Percentiles rank a stretch among this genome's conserved stretches.
phyloP scores from a whole-genome alignment of 1,140 invertebrate genomes.

The Drosophila prosaltans region DNA sequence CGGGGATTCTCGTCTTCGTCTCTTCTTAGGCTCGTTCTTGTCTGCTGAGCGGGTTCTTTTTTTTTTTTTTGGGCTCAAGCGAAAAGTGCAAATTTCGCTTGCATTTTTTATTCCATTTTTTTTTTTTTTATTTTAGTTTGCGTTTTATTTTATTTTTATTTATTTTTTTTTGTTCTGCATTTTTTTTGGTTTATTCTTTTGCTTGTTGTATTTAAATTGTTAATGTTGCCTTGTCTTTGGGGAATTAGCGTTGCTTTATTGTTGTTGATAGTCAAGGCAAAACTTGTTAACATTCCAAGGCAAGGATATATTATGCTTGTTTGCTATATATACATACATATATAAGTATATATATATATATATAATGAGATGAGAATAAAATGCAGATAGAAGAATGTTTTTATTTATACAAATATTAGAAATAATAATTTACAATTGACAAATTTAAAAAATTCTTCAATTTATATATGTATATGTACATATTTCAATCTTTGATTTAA shows the following conservation, averaged over 20 bases:
- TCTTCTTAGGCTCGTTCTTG: conserved; percentile 15
- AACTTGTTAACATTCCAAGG: conserved; percentile 76
- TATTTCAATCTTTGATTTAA: too few species aligned
- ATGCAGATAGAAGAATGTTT: not conserved
- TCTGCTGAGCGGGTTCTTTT: conserved; percentile 11
- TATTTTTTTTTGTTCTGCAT: conserved; percentile 15
- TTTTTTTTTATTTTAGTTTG: conserved; percentile 32
- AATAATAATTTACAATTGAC: too few species aligned
- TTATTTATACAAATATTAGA: not conserved
- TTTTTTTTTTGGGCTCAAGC: conserved; percentile 28
- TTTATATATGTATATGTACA: too few species aligned
- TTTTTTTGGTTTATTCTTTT: conserved; percentile 38
- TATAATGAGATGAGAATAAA: not conserved
- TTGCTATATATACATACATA: not conserved
- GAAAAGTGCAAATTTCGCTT: conserved; percentile 75
- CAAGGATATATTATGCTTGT: conserved; percentile 50
- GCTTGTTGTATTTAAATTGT: conserved; percentile 79
- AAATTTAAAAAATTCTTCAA: too few species aligned
- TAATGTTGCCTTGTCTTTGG: conserved; percentile 72
- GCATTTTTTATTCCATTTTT: conserved; percentile 35
- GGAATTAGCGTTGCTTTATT: conserved; percentile 71
- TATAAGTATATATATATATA: not conserved
- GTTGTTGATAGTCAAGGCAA: conserved; percentile 61
- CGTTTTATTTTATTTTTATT: conserved; percentile 35
- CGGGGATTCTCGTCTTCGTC: conserved; percentile 57